Conservation (phyloP, 1,140 invertebrate genomes). For the Manduca sexta region DNA sequence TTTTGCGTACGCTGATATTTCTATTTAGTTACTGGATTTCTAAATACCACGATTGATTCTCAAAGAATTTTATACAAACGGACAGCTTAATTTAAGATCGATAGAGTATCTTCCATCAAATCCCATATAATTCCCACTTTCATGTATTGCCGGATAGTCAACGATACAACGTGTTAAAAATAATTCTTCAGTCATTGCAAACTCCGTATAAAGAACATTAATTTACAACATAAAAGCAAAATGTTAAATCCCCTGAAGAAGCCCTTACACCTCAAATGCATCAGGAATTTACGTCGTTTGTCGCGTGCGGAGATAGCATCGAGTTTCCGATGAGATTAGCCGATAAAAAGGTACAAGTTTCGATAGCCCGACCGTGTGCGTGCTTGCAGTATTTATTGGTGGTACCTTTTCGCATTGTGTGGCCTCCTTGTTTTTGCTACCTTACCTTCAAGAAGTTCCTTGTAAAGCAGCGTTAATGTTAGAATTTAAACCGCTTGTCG, state of each 20-base stretch:
- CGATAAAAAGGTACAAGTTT: conserved; percentile 27
- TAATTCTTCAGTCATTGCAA: background rate
- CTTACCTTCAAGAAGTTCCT: too few relatives aligned
- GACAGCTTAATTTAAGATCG: too few relatives aligned
- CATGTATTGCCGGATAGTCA: too few relatives aligned
- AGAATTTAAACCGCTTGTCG: too few relatives aligned
- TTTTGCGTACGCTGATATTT: too few relatives aligned
- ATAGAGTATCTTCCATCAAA: too few relatives aligned
- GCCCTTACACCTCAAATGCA: background rate
- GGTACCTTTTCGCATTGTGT: conserved; percentile 27
- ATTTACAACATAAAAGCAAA: background rate
- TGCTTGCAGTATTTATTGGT: conserved; percentile 24
- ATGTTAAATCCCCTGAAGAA: background rate
- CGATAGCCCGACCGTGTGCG: conserved; percentile 20
- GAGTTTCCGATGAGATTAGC: conserved; percentile 13
- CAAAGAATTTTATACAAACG: too few relatives aligned
- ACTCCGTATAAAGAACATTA: background rate
- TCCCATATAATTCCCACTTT: too few relatives aligned
- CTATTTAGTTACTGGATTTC: too few relatives aligned
- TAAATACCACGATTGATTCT: too few relatives aligned
- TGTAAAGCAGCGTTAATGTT: too few relatives aligned
- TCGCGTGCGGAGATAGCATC: conserved; percentile 25
- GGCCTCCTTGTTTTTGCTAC: conserved; percentile 13
- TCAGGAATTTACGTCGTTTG: conserved; percentile 17
- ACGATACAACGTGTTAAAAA: background rate